Evolutionary conservation across 2,113 vertebrate genomes (phyloP).

Genomic region (Myodes glareolus): DNA sequence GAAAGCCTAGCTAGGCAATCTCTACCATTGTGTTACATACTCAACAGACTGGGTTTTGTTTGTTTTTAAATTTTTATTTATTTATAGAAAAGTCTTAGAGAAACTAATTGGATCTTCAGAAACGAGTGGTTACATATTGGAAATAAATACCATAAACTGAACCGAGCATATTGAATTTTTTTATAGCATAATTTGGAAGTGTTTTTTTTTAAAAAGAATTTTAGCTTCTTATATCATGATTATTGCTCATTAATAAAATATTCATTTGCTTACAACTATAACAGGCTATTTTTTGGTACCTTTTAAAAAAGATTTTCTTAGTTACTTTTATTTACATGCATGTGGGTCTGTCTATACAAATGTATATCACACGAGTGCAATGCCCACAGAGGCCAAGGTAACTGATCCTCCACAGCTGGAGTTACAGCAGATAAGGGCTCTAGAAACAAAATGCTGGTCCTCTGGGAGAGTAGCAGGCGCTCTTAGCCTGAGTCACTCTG

Average conservation of each 20-base stretch:
- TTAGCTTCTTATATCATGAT: neutral
- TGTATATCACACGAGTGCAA: neutral
- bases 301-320: neutral
- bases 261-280: neutral
- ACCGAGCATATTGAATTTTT: neutral
- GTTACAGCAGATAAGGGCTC: neutral
- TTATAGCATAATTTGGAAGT: too few relatives aligned
- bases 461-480: neutral
- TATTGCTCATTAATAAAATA: neutral
- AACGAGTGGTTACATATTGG: neutral
- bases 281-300: neutral
- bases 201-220: neutral
- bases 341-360: neutral
- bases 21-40: neutral
- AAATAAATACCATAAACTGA: neutral
- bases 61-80: neutral
- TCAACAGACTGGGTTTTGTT: too few relatives aligned
- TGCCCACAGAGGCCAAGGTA: neutral
- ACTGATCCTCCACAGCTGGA: neutral
- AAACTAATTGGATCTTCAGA: neutral
- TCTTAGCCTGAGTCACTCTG: neutral
- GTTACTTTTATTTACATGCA: neutral
- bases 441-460: too few relatives aligned
- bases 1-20: neutral
- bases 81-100: neutral